Percentiles rank a stretch among this genome's conserved stretches.
Evolutionary conservation across 2,797 vertebrate genomes (phyloP).

Genomic region (Lophius americanus): DNA sequence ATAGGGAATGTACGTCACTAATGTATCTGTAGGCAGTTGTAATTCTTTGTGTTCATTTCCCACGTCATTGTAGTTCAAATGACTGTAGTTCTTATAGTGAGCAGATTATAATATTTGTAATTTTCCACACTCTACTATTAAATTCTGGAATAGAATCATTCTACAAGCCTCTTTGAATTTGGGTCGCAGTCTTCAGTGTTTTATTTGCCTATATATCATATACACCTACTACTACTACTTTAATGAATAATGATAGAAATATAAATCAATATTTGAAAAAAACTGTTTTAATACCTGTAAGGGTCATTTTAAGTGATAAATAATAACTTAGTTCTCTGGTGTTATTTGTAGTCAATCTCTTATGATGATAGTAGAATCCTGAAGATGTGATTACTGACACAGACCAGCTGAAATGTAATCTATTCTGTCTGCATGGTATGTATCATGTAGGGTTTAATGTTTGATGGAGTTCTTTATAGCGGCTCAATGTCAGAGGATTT

Average conservation of each 20-base stretch:
- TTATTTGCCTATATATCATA: not conserved
- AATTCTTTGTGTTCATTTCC: not conserved
- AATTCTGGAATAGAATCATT: not conserved
- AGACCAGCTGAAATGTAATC: not conserved
- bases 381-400: not conserved
- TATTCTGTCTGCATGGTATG: slow-evolving; percentile 15
- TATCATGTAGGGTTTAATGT: not conserved
- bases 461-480: not conserved
- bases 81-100: not conserved
- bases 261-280: no score
- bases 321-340: no score
- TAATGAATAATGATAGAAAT: not conserved
- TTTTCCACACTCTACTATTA: no score
- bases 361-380: not conserved
- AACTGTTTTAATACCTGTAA: no score
- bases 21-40: not conserved
- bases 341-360: not conserved
- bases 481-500: not conserved
- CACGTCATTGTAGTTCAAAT: no score
- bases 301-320: no score
- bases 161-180: not conserved
- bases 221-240: no score
- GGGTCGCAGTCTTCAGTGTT: not conserved
- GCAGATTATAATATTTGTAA: no score
- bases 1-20: not conserved